Percentiles rank a stretch among this genome's conserved stretches.
phyloP scores from a whole-genome alignment of 2,113 vertebrate species.

The Chinchilla lanigera region DNA sequence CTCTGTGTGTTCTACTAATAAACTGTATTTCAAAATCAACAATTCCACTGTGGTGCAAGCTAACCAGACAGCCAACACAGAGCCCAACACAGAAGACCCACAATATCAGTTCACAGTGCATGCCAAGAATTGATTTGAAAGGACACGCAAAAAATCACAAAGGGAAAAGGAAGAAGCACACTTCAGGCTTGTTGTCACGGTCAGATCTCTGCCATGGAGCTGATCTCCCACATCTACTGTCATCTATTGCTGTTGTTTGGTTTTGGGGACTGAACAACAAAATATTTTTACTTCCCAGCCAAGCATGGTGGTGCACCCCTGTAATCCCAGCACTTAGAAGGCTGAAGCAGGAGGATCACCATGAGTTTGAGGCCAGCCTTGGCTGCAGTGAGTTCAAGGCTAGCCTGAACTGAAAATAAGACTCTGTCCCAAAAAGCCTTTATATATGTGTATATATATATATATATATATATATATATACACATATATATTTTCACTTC shows the following conservation, averaged over 20 bases:
- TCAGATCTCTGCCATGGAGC: neutral
- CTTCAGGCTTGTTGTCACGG: neutral
- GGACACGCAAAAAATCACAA: neutral
- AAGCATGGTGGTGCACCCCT: neutral
- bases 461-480: neutral
- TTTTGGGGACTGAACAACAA: neutral
- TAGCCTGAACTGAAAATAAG: neutral
- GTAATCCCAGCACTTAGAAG: neutral
- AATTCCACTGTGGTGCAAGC: neutral
- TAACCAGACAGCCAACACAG: neutral
- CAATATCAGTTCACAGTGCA: neutral
- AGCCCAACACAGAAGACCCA: neutral
- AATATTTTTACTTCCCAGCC: neutral
- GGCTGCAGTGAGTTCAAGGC: neutral
- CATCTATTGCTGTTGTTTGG: neutral
- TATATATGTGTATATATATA: neutral
- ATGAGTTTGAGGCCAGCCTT: neutral
- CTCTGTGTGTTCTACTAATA: conserved; percentile 13
- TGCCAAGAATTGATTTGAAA: conserved; percentile 9
- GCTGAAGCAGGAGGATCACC: neutral
- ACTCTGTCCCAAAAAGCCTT: neutral
- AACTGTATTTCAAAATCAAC: conserved; percentile 22
- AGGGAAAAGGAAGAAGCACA: neutral
- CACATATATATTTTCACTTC: neutral
- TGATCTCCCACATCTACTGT: neutral